These are phyloP conservation scores for Sapajus apella DNA, from an alignment of 2,113 vertebrate genomes.

Conservation along the genomic window DNA sequence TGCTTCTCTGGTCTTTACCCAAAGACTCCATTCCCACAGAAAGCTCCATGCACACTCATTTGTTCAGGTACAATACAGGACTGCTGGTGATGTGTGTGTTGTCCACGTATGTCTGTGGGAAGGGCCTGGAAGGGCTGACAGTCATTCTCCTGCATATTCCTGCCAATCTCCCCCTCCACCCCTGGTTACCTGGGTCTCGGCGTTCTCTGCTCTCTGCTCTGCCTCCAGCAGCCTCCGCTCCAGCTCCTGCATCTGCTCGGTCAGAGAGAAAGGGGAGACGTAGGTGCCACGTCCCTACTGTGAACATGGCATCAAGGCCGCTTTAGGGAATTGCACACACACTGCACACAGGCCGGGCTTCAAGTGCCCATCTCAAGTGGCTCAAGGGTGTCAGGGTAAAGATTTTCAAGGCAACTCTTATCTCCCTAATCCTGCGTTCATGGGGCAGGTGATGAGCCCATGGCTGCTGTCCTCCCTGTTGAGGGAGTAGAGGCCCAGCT, in stretches of 20 bases:
- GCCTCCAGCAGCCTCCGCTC: slow-evolving; percentile 94
- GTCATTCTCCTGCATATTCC: not conserved
- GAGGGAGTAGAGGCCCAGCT: not conserved
- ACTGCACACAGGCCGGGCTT: not conserved
- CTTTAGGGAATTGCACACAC: fast-evolving
- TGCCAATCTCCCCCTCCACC: not conserved
- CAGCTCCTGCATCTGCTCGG: slow-evolving; percentile 94
- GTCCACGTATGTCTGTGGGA: not conserved
- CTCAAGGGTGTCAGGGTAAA: not conserved
- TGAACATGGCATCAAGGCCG: not conserved
- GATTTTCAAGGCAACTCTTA: not conserved
- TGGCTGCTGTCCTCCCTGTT: not conserved
- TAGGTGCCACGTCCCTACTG: not conserved
- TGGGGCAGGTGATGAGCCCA: not conserved
- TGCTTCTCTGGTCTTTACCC: not conserved
- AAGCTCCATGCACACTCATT: not conserved
- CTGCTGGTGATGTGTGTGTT: not conserved
- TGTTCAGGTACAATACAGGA: not conserved
- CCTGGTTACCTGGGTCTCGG: slow-evolving; percentile 93
- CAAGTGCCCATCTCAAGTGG: not conserved
- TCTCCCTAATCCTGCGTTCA: not conserved
- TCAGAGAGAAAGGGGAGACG: slow-evolving; percentile 46
- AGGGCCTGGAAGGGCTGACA: not conserved
- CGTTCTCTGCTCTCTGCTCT: slow-evolving; percentile 92
- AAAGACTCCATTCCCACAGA: not conserved